Conservation (phyloP, 2,888 invertebrate genomes). For the Perizoma flavofasciatum region DNA sequence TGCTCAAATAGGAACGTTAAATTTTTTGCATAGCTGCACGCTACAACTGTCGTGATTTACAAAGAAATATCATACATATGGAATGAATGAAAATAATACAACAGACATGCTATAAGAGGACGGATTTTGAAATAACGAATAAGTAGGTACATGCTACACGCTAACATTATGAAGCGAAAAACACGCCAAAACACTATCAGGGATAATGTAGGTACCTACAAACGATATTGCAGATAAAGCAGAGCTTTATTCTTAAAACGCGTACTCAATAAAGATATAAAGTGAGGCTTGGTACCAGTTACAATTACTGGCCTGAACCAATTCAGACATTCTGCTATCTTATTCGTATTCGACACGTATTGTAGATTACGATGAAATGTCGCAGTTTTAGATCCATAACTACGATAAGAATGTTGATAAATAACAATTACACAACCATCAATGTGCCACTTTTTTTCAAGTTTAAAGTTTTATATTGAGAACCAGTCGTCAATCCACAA, state of each 20-base stretch:
- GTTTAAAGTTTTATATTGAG: conserved; percentile 18
- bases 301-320: background rate
- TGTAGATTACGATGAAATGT: conserved; percentile 1
- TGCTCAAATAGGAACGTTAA: no score
- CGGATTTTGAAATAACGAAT: conserved; percentile 17
- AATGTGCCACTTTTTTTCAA: conserved; percentile 21
- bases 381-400: conserved; percentile 15
- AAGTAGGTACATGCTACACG: background rate
- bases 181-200: conserved; percentile 1
- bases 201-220: conserved; percentile 1
- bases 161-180: background rate
- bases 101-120: conserved; percentile 8
- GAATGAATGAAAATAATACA: conserved; percentile 11
- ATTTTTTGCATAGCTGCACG: background rate
- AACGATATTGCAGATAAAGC: conserved; percentile 2
- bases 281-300: conserved; percentile 2
- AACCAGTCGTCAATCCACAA: conserved; percentile 13
- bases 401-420: conserved; percentile 11
- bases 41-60: background rate
- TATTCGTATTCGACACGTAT: background rate
- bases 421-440: conserved; percentile 33
- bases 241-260: background rate
- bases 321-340: background rate
- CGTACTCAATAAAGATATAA: background rate
- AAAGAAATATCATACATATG: background rate